phyloP scores from a whole-genome alignment of 2,797 vertebrate species.

The Morus bassanus region DNA sequence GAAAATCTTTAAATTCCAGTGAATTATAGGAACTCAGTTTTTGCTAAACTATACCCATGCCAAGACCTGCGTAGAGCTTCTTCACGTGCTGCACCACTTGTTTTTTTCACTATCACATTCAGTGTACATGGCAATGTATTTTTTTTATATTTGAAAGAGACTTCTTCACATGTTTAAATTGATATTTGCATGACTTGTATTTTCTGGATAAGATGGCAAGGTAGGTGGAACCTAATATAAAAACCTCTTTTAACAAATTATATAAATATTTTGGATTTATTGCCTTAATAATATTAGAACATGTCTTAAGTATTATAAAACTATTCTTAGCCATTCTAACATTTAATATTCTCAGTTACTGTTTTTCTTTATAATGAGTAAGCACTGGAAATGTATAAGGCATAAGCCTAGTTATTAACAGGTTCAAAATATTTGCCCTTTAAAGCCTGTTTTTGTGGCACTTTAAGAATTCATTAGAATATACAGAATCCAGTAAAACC shows the following conservation, averaged over 20 bases:
- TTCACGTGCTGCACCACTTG: not conserved
- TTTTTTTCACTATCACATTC: not conserved
- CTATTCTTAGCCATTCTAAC: not conserved
- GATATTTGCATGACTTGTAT: not conserved
- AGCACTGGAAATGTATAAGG: not conserved
- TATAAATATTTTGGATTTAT: not conserved
- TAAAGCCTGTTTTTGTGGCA: not conserved
- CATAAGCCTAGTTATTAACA: not conserved
- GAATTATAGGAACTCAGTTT: not conserved
- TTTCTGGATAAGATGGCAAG: not conserved
- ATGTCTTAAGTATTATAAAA: not conserved
- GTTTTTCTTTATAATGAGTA: not conserved
- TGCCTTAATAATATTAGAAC: not conserved
- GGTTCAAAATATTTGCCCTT: conserved; percentile 13
- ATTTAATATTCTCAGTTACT: not conserved
- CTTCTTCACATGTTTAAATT: not conserved
- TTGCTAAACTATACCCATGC: not conserved
- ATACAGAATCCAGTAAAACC: conserved; percentile 5
- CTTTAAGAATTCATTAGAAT: conserved; percentile 5
- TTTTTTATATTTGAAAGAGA: not conserved
- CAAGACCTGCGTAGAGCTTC: not conserved
- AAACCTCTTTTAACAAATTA: not conserved
- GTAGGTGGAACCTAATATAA: not conserved
- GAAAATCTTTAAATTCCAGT: not conserved
- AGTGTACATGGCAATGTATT: not conserved